These are phyloP conservation scores for Zaprionus gabonicus DNA, from an alignment of 1,140 invertebrate genomes.

Conservation along the genomic window DNA sequence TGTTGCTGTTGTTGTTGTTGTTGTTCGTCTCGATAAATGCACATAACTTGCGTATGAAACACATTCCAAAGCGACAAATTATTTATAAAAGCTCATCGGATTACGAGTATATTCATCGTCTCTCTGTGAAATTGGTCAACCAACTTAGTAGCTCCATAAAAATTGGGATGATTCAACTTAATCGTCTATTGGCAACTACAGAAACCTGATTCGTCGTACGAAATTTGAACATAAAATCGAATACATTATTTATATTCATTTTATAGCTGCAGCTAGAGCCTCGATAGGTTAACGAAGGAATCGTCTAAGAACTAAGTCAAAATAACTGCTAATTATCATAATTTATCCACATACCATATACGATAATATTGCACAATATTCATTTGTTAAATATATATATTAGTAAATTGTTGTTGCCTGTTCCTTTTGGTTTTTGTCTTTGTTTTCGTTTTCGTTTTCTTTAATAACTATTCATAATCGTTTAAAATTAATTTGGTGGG, in stretches of 20 bases:
- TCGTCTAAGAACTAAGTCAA: conserved; percentile 8
- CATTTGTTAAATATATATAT: conserved; percentile 21
- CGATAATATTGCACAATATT: conserved; percentile 44
- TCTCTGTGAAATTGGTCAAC: conserved; percentile 52
- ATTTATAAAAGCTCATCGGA: conserved; percentile 77
- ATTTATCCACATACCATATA: conserved; percentile 23
- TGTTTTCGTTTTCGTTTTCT: background rate
- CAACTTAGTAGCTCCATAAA: conserved; percentile 17
- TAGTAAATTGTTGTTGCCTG: conserved; percentile 32
- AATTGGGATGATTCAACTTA: conserved; percentile 19
- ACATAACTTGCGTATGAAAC: conserved; percentile 64
- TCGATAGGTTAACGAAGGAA: conserved; percentile 16
- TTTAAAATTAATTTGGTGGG: conserved; percentile 78
- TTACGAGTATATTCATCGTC: conserved; percentile 45
- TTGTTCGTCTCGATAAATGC: conserved; percentile 67
- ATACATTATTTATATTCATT: conserved; percentile 35
- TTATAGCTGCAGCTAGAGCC: conserved; percentile 54
- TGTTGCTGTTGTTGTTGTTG: conserved; percentile 37
- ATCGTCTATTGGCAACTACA: conserved; percentile 63
- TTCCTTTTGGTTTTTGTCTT: conserved; percentile 7
- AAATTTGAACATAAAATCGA: conserved; percentile 1
- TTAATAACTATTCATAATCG: conserved; percentile 27
- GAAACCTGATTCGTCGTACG: conserved; percentile 66
- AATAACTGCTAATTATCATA: conserved; percentile 22
- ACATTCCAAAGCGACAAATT: conserved; percentile 75